These are phyloP conservation scores for Nymphalis io DNA, from an alignment of 1,140 invertebrate genomes.

Conservation along the genomic window DNA sequence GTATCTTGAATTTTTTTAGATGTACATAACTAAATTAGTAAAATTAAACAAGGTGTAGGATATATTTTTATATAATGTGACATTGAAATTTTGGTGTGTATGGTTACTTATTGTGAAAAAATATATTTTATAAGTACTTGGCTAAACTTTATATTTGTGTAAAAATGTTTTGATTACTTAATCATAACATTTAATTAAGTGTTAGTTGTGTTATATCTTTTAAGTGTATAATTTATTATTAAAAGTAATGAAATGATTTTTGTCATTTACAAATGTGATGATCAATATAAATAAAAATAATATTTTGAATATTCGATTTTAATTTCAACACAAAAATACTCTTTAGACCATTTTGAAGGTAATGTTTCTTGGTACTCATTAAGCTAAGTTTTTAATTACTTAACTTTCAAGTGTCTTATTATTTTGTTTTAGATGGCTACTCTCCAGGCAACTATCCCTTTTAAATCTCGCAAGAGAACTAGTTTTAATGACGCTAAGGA, in stretches of 20 bases:
- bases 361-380: not conserved
- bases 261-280: conserved; percentile 17
- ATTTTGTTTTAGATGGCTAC: conserved; percentile 62
- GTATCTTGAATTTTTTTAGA: not conserved
- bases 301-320: conserved; percentile 18
- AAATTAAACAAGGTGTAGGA: conserved; percentile 13
- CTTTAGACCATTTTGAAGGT: conserved; percentile 8
- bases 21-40: conserved; percentile 16
- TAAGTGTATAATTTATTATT: conserved; percentile 16
- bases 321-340: conserved; percentile 4
- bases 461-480: conserved; percentile 68
- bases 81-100: conserved; percentile 14
- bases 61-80: conserved; percentile 32
- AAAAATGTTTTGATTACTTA: not conserved
- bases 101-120: not conserved
- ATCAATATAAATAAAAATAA: conserved; percentile 26
- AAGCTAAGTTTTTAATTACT: not conserved
- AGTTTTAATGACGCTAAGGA: conserved; percentile 45
- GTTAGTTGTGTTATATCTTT: not conserved
- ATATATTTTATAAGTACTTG: not conserved
- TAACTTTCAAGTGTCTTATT: not conserved
- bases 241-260: conserved; percentile 9
- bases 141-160: conserved; percentile 1
- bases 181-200: not conserved
- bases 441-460: conserved; percentile 67